Percentiles rank a stretch among this genome's conserved stretches.
phyloP scores from a whole-genome alignment of 2,797 vertebrate species.

The Uromys caudimaculatus region DNA sequence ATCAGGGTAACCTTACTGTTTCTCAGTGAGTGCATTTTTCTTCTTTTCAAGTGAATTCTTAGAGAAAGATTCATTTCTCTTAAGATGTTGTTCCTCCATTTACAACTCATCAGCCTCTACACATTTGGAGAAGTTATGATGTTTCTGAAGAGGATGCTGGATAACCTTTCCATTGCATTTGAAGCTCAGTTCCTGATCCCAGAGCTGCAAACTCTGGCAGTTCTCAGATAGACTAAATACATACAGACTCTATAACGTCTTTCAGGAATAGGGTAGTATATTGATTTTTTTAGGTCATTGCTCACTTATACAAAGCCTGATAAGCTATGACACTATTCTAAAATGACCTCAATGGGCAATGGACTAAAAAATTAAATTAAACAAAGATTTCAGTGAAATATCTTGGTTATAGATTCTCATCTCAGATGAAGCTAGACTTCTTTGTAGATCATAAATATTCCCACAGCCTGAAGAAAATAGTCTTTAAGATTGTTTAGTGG shows the following conservation, averaged over 20 bases:
- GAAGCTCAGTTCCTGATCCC: neutral
- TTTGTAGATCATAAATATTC: neutral
- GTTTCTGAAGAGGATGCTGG: neutral
- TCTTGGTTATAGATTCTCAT: neutral
- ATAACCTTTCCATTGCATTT: neutral
- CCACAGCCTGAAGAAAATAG: neutral
- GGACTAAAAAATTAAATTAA: neutral
- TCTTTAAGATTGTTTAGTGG: neutral
- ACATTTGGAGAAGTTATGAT: neutral
- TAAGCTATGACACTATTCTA: neutral
- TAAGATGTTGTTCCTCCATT: neutral
- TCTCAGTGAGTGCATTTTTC: neutral
- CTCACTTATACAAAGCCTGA: neutral
- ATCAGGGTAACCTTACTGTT: neutral
- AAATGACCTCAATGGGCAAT: neutral
- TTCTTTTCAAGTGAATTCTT: neutral
- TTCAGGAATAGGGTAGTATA: neutral
- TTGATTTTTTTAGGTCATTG: neutral
- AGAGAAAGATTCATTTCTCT: neutral
- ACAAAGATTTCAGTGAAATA: neutral
- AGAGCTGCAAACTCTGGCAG: neutral
- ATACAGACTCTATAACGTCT: neutral
- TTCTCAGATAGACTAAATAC: neutral
- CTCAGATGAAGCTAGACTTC: neutral
- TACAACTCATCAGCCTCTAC: neutral